Evolutionary conservation across 2,888 invertebrate genomes (phyloP).

Genomic region (Kryphioiulus occultus): DNA sequence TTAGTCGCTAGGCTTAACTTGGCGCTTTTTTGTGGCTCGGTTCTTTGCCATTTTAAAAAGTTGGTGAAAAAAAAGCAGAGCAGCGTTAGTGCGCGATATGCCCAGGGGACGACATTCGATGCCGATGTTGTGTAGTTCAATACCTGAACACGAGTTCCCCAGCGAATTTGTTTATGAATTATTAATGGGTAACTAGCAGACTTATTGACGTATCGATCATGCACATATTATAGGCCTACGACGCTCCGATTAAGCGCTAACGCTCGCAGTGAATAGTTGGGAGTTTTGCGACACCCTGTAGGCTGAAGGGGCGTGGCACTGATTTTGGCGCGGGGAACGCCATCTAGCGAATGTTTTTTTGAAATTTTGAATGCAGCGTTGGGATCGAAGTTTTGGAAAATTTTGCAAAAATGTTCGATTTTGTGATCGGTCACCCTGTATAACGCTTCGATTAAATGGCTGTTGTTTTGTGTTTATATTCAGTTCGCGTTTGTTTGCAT

Average conservation of each 20-base stretch:
- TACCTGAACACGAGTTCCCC: slow-evolving; percentile 9
- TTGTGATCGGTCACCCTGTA: neutral
- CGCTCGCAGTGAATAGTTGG: neutral
- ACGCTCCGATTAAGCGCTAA: neutral
- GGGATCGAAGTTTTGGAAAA: no score
- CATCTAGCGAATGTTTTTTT: no score
- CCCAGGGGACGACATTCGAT: neutral
- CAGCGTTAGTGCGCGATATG: neutral
- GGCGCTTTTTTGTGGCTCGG: neutral
- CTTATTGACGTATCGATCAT: slow-evolving; percentile 35
- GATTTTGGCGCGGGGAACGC: no score
- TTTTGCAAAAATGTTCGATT: no score
- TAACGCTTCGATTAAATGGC: neutral
- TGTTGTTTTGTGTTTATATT: neutral
- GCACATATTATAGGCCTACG: neutral
- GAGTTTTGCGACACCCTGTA: no score
- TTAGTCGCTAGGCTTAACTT: neutral
- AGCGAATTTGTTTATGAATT: slow-evolving; percentile 25
- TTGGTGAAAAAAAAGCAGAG: neutral
- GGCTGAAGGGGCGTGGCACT: no score
- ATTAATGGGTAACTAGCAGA: slow-evolving; percentile 23
- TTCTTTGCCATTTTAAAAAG: slow-evolving; percentile 7
- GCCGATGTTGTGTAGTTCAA: slow-evolving; percentile 30
- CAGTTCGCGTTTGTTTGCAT: neutral
- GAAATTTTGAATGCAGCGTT: no score